A percentile compares a stretch with the other conserved stretches of the same genome.
Evolutionary conservation across 1,140 invertebrate genomes (phyloP).

Genomic region (Eriosoma lanigerum): DNA sequence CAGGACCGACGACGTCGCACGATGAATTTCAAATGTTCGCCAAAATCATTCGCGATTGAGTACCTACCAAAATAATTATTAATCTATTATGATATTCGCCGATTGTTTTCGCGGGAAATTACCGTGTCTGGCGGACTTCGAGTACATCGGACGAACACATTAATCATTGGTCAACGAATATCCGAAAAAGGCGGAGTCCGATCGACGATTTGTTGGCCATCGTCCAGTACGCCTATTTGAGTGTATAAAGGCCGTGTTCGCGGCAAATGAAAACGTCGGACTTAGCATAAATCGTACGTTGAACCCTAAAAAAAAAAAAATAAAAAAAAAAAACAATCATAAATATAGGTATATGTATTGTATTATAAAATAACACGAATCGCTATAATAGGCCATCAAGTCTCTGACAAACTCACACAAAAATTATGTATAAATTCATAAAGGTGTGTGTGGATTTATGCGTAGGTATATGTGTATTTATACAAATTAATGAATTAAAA

Average conservation of each 20-base stretch:
- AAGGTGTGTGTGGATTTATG: too few species aligned
- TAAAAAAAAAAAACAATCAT: neutral
- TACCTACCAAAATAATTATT: too few species aligned
- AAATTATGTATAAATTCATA: too few species aligned
- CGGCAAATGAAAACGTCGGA: slow-evolving; percentile 25
- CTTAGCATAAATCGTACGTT: slow-evolving; percentile 17
- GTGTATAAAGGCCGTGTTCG: neutral
- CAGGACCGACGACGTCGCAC: too few species aligned
- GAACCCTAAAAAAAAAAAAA: neutral
- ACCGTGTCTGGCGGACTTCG: neutral
- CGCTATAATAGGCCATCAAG: neutral
- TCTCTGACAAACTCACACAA: neutral
- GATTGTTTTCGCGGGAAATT: slow-evolving; percentile 29
- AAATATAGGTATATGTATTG: neutral
- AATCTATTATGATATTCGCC: too few species aligned
- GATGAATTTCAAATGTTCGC: too few species aligned
- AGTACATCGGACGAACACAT: neutral
- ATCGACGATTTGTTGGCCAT: slow-evolving; percentile 15
- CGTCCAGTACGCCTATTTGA: slow-evolving; percentile 9
- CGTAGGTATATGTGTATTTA: too few species aligned
- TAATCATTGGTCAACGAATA: slow-evolving; percentile 31
- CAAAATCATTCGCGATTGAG: too few species aligned
- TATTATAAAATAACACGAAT: slow-evolving; percentile 8
- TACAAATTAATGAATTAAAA: too few species aligned
- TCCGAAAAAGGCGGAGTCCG: slow-evolving; percentile 39